Percentiles rank a stretch among this genome's conserved stretches.
phyloP scores from a whole-genome alignment of 2,888 invertebrate species.

The Acronicta alni region DNA sequence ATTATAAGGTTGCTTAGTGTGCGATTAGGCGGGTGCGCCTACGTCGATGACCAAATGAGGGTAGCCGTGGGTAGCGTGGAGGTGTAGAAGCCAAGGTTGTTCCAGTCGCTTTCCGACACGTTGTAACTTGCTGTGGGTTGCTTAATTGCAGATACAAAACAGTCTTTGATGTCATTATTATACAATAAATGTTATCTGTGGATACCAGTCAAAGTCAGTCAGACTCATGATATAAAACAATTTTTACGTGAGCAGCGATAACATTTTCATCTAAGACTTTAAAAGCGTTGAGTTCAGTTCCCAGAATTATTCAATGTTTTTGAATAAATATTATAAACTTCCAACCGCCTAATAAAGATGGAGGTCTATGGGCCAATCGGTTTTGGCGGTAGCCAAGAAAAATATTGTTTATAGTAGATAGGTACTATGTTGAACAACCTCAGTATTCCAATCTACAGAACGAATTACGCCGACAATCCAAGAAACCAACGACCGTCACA shows the following conservation, averaged over 20 bases:
- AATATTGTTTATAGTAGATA: no score
- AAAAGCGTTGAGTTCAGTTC: neutral
- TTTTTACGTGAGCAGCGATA: neutral
- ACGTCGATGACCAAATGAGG: conserved; percentile 87
- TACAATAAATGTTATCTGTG: conserved; percentile 50
- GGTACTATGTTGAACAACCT: no score
- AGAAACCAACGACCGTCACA: no score
- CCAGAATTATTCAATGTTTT: neutral
- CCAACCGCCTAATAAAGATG: neutral
- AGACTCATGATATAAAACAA: neutral
- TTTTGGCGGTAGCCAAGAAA: no score
- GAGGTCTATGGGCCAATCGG: neutral
- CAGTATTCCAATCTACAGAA: no score
- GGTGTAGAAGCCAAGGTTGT: conserved; percentile 87
- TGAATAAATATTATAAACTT: neutral
- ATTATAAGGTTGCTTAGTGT: conserved; percentile 85
- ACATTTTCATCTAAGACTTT: neutral
- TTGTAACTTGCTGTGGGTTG: conserved; percentile 81
- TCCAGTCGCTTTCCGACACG: conserved; percentile 83
- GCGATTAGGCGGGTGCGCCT: conserved; percentile 83
- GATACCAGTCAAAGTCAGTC: neutral
- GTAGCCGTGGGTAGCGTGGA: conserved; percentile 87
- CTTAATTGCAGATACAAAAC: conserved; percentile 82
- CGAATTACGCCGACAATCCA: no score
- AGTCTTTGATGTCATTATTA: conserved; percentile 68